Conservation (phyloP, 2,888 invertebrate genomes). For the Zhengitettix transpicula region DNA sequence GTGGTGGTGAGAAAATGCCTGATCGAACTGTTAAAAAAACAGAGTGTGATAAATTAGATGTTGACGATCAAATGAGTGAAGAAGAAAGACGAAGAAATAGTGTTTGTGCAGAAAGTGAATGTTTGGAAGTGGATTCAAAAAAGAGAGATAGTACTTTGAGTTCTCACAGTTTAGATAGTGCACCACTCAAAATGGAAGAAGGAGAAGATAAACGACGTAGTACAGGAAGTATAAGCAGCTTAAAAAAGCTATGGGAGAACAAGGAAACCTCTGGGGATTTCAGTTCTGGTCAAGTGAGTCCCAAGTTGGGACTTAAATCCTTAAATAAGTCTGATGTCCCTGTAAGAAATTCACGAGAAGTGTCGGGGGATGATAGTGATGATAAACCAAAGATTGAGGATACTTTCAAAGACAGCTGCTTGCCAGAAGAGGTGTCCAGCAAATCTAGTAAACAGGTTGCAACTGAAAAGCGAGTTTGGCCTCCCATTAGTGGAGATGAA, state of each 20-base stretch:
- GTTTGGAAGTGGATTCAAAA: slow-evolving; percentile 22
- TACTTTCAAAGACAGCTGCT: slow-evolving; percentile 18
- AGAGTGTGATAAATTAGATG: slow-evolving; percentile 18
- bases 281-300: slow-evolving; percentile 5
- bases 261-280: slow-evolving; percentile 38
- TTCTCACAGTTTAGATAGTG: slow-evolving; percentile 22
- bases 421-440: slow-evolving; percentile 6
- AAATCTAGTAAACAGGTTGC: slow-evolving; percentile 22
- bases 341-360: not conserved
- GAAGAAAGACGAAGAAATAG: slow-evolving; percentile 21
- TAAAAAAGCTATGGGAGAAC: slow-evolving; percentile 85
- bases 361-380: slow-evolving; percentile 18
- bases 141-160: slow-evolving; percentile 28
- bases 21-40: slow-evolving; percentile 8
- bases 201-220: slow-evolving; percentile 75
- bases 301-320: slow-evolving; percentile 8
- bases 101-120: slow-evolving; percentile 15
- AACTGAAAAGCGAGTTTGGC: slow-evolving; percentile 33
- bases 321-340: slow-evolving; percentile 15
- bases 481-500: slow-evolving; percentile 28
- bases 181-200: slow-evolving; percentile 29
- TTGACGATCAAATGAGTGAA: slow-evolving; percentile 18
- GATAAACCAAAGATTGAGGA: slow-evolving; percentile 16
- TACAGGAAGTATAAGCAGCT: slow-evolving; percentile 81
- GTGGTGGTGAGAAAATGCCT: slow-evolving; percentile 22